These are phyloP conservation scores for Gallinago jamesoni DNA, from an alignment of 2,113 vertebrate genomes.

Conservation along the genomic window DNA sequence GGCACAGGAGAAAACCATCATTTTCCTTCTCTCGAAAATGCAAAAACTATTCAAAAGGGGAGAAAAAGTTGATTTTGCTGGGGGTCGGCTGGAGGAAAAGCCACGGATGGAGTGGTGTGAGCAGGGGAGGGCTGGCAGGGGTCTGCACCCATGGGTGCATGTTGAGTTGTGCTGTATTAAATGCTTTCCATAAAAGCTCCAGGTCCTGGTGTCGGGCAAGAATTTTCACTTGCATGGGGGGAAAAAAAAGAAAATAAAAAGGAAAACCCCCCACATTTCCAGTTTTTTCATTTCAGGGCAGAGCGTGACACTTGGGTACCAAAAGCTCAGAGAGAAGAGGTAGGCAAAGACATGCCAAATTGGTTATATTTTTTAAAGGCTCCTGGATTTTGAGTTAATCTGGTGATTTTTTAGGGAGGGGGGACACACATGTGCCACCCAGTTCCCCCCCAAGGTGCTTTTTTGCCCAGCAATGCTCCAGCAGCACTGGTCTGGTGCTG, in stretches of 20 bases:
- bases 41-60: not conserved
- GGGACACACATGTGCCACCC: not conserved
- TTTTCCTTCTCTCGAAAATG: not conserved
- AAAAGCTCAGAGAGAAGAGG: not conserved
- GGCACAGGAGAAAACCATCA: fast-evolving
- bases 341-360: not conserved
- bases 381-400: not conserved
- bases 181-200: not conserved
- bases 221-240: not conserved
- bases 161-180: not conserved
- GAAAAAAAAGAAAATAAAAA: no score
- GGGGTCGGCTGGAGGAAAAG: not conserved
- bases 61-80: fast-evolving
- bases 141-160: fast-evolving
- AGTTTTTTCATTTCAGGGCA: not conserved
- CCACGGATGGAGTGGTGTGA: fast-evolving
- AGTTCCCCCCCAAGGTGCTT: not conserved
- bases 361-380: not conserved
- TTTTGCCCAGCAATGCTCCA: not conserved
- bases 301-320: fast-evolving
- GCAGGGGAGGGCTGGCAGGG: not conserved
- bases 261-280: fast-evolving
- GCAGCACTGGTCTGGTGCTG: not conserved
- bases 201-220: not conserved
- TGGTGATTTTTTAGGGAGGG: not conserved